Percentiles rank a stretch among this genome's conserved stretches.
Conservation (phyloP, 2,113 vertebrate species). For the Sialia sialis region DNA sequence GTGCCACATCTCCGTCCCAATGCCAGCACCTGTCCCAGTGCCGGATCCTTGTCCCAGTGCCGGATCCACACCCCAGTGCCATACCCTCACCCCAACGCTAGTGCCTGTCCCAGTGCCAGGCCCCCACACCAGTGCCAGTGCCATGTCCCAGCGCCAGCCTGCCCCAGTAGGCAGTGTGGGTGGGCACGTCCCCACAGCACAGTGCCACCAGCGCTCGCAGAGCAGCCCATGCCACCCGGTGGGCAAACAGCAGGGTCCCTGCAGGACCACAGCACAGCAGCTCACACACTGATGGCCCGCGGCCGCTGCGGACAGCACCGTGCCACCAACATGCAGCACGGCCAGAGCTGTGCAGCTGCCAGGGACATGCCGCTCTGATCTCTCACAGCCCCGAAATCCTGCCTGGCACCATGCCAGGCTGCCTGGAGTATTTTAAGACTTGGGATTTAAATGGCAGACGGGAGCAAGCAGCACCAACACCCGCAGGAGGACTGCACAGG, state of each 20-base stretch:
- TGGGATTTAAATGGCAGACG: background rate
- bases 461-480: background rate
- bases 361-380: background rate
- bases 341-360: background rate
- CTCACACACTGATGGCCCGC: fast-evolving
- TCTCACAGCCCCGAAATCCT: background rate
- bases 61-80: background rate
- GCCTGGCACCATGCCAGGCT: background rate
- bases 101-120: background rate
- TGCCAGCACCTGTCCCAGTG: background rate
- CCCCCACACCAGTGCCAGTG: background rate
- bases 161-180: background rate
- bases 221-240: fast-evolving
- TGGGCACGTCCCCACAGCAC: fast-evolving
- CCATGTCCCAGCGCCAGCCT: background rate
- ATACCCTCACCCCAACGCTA: background rate
- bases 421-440: slow-evolving; percentile 11
- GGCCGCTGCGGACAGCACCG: background rate
- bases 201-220: background rate
- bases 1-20: background rate
- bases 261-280: fast-evolving
- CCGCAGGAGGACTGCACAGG: background rate
- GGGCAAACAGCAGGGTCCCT: background rate
- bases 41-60: background rate
- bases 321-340: fast-evolving